These are phyloP conservation scores for Coendou prehensilis DNA, from an alignment of 2,797 vertebrate species.

Conservation along the genomic window DNA sequence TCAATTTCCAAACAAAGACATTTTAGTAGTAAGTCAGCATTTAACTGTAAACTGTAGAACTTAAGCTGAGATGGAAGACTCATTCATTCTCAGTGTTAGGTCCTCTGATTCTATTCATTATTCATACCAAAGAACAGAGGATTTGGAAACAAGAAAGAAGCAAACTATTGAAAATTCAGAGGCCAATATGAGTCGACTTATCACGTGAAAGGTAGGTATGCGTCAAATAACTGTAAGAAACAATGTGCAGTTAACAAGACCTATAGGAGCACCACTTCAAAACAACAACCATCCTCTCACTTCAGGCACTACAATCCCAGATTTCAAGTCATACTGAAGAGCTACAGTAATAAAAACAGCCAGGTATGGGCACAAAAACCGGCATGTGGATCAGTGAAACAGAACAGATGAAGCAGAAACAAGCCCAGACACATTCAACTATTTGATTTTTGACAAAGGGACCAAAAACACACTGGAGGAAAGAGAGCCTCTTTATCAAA, in stretches of 20 bases:
- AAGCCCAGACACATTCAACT: neutral
- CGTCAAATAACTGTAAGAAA: neutral
- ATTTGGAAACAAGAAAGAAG: conserved; percentile 27
- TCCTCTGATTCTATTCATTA: conserved; percentile 17
- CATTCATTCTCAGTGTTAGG: neutral
- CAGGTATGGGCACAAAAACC: neutral
- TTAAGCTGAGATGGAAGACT: neutral
- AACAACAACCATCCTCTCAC: neutral
- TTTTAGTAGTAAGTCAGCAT: neutral
- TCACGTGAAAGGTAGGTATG: neutral
- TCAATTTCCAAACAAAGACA: conserved; percentile 6
- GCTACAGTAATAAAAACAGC: neutral
- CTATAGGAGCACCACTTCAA: neutral
- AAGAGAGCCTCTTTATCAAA: neutral
- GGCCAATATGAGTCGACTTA: neutral
- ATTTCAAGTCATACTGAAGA: neutral
- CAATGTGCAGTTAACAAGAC: neutral
- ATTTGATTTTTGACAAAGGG: neutral
- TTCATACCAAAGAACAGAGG: neutral
- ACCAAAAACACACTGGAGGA: neutral
- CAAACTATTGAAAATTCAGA: neutral
- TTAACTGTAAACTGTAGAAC: neutral
- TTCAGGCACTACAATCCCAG: neutral
- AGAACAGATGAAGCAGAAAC: neutral
- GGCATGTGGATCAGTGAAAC: neutral